phyloP scores from a whole-genome alignment of 2,797 vertebrate species.

The Cyprinella venusta region DNA sequence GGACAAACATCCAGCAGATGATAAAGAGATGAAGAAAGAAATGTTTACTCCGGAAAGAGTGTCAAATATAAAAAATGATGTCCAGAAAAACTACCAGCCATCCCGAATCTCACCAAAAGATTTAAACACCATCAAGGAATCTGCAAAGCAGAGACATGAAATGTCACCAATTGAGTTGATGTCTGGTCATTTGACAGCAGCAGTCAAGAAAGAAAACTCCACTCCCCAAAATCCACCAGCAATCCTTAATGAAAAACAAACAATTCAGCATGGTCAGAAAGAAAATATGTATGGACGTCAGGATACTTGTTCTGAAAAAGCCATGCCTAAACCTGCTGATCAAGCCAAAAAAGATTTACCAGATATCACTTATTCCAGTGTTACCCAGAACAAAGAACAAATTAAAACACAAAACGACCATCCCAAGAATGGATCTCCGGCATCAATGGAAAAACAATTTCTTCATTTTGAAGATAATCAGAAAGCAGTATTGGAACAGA shows the following conservation, averaged over 20 bases:
- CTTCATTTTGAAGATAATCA: constrained; percentile 16
- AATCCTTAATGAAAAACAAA: constrained; percentile 25
- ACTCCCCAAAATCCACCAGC: neutral
- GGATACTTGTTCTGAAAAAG: constrained; percentile 13
- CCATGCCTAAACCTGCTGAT: constrained; percentile 3
- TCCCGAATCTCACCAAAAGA: constrained; percentile 7
- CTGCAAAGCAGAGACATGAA: neutral
- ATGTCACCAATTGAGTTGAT: neutral
- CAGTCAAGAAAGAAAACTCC: constrained; percentile 30
- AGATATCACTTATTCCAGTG: constrained; percentile 59
- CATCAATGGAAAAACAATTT: constrained; percentile 15
- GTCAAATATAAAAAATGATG: constrained; percentile 12
- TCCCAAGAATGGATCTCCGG: constrained; percentile 30
- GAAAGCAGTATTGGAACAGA: neutral
- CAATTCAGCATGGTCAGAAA: constrained; percentile 21
- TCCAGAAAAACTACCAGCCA: constrained; percentile 32
- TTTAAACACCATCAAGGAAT: neutral
- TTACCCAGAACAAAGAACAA: constrained; percentile 54
- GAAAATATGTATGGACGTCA: constrained; percentile 8
- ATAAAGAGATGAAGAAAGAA: constrained; percentile 27
- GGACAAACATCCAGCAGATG: neutral
- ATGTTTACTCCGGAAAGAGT: neutral
- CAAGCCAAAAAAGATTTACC: constrained; percentile 29
- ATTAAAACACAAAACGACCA: constrained; percentile 25
- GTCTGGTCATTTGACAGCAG: constrained; percentile 11